A percentile compares a stretch with the other conserved stretches of the same genome.
phyloP scores from a whole-genome alignment of 2,888 invertebrate species.

The Byasa hedistus region DNA sequence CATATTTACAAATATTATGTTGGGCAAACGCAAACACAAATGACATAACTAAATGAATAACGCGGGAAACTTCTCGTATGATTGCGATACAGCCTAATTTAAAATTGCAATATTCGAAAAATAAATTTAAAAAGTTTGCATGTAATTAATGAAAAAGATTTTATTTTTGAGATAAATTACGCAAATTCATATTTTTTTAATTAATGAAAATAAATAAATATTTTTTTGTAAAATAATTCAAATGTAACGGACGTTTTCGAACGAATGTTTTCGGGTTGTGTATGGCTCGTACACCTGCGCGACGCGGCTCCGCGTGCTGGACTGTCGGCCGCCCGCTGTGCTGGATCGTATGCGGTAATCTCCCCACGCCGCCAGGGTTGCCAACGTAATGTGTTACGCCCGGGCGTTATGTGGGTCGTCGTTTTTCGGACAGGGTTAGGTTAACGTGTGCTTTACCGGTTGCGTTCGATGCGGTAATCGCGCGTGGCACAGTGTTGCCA shows the following conservation, averaged over 20 bases:
- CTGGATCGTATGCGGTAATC: conserved; percentile 4
- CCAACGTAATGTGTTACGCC: conserved; percentile 21
- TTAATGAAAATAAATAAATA: too few species aligned
- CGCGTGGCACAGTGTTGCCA: background rate
- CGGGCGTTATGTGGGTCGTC: conserved; percentile 25
- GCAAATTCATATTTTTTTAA: too few species aligned
- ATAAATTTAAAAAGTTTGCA: too few species aligned
- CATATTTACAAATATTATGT: too few species aligned
- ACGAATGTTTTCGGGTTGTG: background rate
- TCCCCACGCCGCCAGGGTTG: conserved; percentile 24
- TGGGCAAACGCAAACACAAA: too few species aligned
- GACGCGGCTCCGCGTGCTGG: conserved; percentile 26
- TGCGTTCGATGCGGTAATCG: conserved; percentile 5
- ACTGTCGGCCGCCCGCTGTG: conserved; percentile 11
- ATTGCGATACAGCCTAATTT: too few species aligned
- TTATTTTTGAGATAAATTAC: too few species aligned
- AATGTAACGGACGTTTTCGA: conserved; percentile 13
- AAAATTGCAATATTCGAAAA: too few species aligned
- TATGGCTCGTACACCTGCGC: conserved; percentile 21
- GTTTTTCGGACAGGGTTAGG: conserved; percentile 29
- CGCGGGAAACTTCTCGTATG: too few species aligned
- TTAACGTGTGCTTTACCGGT: conserved; percentile 21
- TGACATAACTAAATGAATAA: too few species aligned
- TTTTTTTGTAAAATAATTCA: background rate
- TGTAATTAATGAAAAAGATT: too few species aligned